Evolutionary conservation across 2,113 vertebrate genomes (phyloP), one percentile per base, ranked within the genome.

Genomic region (Arothron firmamentum): DNA sequence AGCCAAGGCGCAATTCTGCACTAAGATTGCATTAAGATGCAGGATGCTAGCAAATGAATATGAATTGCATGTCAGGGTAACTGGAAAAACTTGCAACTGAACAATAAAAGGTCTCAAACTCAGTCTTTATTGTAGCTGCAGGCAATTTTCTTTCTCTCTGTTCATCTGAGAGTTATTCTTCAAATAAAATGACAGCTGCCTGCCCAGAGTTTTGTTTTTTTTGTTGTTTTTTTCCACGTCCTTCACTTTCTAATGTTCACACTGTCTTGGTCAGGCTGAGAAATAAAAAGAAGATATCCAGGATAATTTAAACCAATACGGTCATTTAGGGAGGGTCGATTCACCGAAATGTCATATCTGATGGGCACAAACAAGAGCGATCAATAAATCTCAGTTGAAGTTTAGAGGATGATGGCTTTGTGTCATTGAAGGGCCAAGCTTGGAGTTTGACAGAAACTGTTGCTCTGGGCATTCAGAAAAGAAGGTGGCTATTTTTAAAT

Each of bases 111-210:
- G 42, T 19, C 17, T 52, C 31, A 38, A 31, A 48, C 46, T 31
- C 46, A 54, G 31, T 49, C 6, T 52, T 49, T 52, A 49, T 47
- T 38, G 45, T 48, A 34, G 65, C 70, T 67, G 38, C 25, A 45
- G 62, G 66, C 66, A 16, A 31, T 11, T 55, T 48, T 56, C 41
- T 41, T 19, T 14, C 42, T 42, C 21, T 34, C 20, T 55, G 17
- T 21, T 56, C 43, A 18, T 23, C 50, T 43, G 60, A 38, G 52
- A 46, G 42, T 56, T 49, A 46, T 25, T 72, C 56, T 68, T 69
- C 57, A 49, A 45, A 62, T 5, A 19, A 58, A 61, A 62, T 61
- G 53, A 65, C 68, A 75, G 38, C 67, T 18, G 6, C 45, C 56
- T 54, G 52, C 56, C 23, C 25, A 34, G 45, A 12, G 25, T 59